phyloP scores from a whole-genome alignment of 1,140 invertebrate genomes.

The Theocolax elegans region DNA sequence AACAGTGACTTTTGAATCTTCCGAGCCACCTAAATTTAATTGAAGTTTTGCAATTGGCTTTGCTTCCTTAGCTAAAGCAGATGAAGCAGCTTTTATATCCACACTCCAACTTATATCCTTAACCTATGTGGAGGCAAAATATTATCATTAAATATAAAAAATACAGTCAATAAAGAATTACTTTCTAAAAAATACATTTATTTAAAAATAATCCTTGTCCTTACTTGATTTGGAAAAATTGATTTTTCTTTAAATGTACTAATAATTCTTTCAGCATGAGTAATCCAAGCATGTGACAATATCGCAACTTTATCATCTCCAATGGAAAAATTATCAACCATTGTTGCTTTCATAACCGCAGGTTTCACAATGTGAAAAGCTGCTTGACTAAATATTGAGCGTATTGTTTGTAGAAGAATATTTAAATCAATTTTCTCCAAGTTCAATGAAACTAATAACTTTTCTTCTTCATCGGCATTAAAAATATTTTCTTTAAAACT shows the following conservation, averaged over 20 bases:
- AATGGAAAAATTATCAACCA: constrained; percentile 54
- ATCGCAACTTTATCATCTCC: constrained; percentile 54
- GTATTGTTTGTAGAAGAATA: constrained; percentile 53
- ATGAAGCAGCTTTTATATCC: constrained; percentile 58
- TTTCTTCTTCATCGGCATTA: constrained; percentile 58
- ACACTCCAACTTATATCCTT: constrained; percentile 58
- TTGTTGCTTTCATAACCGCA: constrained; percentile 47
- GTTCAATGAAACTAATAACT: constrained; percentile 56
- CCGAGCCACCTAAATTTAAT: constrained; percentile 49
- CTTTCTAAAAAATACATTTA: too few relatives aligned
- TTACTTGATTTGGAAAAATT: constrained; percentile 59
- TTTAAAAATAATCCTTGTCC: too few relatives aligned
- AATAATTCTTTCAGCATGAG: constrained; percentile 56
- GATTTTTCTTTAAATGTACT: constrained; percentile 53
- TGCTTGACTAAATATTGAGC: constrained; percentile 55
- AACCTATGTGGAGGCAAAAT: constrained; percentile 44
- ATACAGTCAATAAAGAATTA: not conserved
- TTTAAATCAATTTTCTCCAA: constrained; percentile 53
- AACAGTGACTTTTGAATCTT: constrained; percentile 52
- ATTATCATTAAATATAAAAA: constrained; percentile 2
- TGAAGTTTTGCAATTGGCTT: constrained; percentile 55
- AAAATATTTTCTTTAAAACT: constrained; percentile 50
- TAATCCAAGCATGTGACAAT: constrained; percentile 56
- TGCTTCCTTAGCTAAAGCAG: constrained; percentile 52
- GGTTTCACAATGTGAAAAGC: constrained; percentile 55